phyloP scores from a whole-genome alignment of 2,797 vertebrate species.

The Artibeus lituratus region DNA sequence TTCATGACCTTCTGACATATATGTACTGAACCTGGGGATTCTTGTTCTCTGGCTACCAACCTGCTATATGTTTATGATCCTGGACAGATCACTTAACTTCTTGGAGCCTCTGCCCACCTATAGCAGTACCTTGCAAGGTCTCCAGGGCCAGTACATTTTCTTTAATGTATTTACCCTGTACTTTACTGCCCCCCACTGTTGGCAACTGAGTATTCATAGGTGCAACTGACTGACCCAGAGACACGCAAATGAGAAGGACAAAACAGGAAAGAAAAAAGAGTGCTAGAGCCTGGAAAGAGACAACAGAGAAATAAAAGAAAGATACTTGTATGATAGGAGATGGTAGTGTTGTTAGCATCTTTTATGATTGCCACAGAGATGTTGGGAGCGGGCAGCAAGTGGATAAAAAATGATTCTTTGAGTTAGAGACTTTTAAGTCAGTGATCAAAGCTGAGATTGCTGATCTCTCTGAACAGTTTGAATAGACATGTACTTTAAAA shows the following conservation, averaged over 20 bases:
- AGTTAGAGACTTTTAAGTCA: constrained; percentile 25
- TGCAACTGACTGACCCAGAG: neutral
- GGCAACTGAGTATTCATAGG: neutral
- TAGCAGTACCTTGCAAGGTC: neutral
- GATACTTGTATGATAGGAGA: neutral
- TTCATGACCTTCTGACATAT: neutral
- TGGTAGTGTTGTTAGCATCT: neutral
- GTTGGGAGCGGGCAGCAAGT: neutral
- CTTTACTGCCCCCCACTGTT: constrained; percentile 59
- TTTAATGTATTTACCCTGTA: constrained; percentile 38
- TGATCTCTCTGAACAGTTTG: constrained; percentile 6
- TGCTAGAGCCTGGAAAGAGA: neutral
- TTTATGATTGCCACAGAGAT: neutral
- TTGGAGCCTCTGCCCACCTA: neutral
- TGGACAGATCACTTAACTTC: neutral
- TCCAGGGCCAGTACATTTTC: neutral
- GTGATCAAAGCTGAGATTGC: neutral
- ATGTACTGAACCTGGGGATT: neutral
- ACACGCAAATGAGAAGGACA: neutral
- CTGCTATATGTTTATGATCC: neutral
- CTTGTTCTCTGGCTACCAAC: neutral
- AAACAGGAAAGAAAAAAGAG: neutral
- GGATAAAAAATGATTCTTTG: neutral
- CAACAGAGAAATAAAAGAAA: neutral
- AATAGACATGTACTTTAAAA: constrained; percentile 19